phyloP scores from a whole-genome alignment of 2,888 invertebrate genomes.

The Antheraea assamensis region DNA sequence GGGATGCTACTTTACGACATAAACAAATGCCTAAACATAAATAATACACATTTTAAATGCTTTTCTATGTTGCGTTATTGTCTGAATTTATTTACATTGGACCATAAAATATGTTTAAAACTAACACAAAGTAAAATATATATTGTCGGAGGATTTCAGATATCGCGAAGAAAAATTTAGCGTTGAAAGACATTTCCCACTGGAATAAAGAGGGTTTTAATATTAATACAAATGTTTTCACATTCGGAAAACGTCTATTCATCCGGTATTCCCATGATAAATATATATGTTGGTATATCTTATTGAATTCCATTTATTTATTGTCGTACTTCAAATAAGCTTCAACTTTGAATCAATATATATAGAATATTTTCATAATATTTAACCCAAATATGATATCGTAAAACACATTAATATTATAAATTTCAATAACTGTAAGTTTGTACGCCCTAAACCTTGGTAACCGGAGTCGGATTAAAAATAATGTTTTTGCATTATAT shows the following conservation, averaged over 20 bases:
- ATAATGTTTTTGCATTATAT: no score
- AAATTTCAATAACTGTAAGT: no score
- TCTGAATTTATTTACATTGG: not conserved
- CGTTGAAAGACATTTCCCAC: not conserved
- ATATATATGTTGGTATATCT: not conserved
- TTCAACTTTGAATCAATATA: not conserved
- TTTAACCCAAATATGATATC: no score
- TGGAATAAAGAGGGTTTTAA: not conserved
- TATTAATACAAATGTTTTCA: constrained; percentile 1
- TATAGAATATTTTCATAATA: no score
- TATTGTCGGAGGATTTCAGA: not conserved
- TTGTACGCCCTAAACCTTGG: no score
- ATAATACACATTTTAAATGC: not conserved
- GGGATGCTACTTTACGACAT: no score
- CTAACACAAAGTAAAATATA: not conserved
- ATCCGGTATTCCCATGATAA: not conserved
- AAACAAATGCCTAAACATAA: not conserved
- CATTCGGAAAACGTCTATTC: not conserved
- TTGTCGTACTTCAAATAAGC: not conserved
- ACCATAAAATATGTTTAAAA: not conserved
- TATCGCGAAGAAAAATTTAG: not conserved
- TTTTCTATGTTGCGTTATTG: not conserved
- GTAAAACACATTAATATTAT: no score
- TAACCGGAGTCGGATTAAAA: no score
- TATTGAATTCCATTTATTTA: not conserved